Base-by-base conservation (phyloP, 2,888 invertebrate species). In the Drosophila phalerata region DNA sequence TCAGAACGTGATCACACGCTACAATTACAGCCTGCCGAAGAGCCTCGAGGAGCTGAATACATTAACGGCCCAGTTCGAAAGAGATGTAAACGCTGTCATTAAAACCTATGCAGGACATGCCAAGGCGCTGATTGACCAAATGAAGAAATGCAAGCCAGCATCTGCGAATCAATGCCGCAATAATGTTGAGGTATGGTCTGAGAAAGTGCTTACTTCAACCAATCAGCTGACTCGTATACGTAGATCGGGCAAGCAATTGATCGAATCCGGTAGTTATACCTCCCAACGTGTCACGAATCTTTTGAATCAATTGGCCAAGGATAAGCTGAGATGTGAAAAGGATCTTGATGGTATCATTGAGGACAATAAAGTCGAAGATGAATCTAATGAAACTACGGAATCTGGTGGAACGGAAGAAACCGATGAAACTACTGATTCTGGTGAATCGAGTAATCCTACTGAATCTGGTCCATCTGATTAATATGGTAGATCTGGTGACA, bases 11-110 rank as follows among this genome's bases (percentile, higher is more conserved):
- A 37, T 60, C 22, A 0, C 8, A 8, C n/a, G n/a, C 9, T 25
- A 25, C 22, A n/a, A 1, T n/a, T 2, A n/a, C 8, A 8, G n/a
- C 9, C 15, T 38, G 9, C 3, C 3, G 9, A 13, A 3, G 15
- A 77, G 68, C 37, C 13, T 56, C 10, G 65, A 65, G 15, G 68
- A 69, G 9, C 25, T 63, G 9, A 34, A 34, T n/a, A 37, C 22
- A 17, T n/a, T 55, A n/a, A 15, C 64, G 15, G n/a, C 42, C 6
- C 4, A 11, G 1, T 61, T 25, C 42, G 66, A 77, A 15, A 32
- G 22, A 30, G n/a, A 42, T 3, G 53, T 74, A 1, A 43, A 42
- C 10, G 4, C 22, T 5, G 13, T 42, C 15, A 25, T 77, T 8
- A 30, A 9, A 0, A 9, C 13, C 3, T 53, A 51, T 22, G 17